Percentiles rank a stretch among this genome's conserved stretches.
Conservation (phyloP, 2,113 vertebrate species). For the Rhinoptilus africanus region DNA sequence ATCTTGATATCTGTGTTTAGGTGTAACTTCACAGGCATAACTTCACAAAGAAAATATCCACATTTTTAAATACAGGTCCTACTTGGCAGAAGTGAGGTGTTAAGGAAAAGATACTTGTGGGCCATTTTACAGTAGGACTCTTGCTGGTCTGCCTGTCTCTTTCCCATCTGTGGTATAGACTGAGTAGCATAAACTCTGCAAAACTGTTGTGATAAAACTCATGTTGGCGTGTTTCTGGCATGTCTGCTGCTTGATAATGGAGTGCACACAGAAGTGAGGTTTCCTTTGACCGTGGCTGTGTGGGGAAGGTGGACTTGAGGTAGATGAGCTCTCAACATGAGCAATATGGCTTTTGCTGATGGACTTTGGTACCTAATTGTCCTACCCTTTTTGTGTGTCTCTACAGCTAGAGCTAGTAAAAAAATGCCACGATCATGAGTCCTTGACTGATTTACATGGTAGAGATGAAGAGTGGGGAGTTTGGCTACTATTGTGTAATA, state of each 20-base stretch:
- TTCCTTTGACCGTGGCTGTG: not conserved
- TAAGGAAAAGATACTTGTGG: not conserved
- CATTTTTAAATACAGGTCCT: not conserved
- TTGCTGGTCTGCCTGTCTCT: not conserved
- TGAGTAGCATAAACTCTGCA: not conserved
- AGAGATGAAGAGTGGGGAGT: not conserved
- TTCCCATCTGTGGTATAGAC: not conserved
- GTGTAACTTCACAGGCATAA: not conserved
- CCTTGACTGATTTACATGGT: not conserved
- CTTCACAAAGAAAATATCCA: not conserved
- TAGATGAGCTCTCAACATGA: not conserved
- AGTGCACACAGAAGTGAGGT: not conserved
- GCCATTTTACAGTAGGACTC: not conserved
- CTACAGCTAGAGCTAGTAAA: not conserved
- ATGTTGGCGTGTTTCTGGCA: not conserved
- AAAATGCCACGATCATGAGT: not conserved
- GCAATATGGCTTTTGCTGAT: not conserved
- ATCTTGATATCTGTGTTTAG: not conserved
- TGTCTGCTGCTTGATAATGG: not conserved
- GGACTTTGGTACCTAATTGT: not conserved
- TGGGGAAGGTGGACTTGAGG: not conserved
- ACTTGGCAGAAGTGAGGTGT: not conserved
- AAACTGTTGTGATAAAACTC: not conserved
- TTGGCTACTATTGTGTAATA: not conserved
- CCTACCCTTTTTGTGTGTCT: not conserved